Evolutionary conservation across 2,113 vertebrate species (phyloP).

Genomic region (Cryptomyrus ogoouensis): DNA sequence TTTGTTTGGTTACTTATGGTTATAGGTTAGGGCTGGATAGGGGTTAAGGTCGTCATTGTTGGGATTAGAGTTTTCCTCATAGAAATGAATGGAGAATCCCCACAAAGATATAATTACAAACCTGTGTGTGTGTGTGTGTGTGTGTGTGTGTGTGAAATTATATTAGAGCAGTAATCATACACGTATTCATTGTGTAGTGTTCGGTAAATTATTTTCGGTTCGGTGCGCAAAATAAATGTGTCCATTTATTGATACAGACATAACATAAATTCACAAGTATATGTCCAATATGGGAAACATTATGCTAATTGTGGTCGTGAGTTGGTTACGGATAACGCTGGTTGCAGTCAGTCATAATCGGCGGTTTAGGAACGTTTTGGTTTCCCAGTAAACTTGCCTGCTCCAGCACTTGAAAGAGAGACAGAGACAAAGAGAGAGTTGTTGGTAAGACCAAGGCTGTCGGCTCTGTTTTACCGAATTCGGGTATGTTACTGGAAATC

Average conservation of each 20-base stretch:
- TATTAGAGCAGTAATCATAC: not conserved
- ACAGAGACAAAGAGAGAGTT: not conserved
- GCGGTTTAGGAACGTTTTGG: not conserved
- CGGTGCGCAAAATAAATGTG: not conserved
- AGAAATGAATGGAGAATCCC: too few relatives aligned
- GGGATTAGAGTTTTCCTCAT: too few relatives aligned
- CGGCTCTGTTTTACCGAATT: not conserved
- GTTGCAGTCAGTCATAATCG: not conserved
- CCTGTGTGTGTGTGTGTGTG: not conserved
- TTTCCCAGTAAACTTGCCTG: not conserved
- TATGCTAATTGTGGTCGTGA: not conserved
- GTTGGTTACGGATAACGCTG: not conserved
- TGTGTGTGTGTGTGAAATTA: not conserved
- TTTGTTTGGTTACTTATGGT: too few relatives aligned
- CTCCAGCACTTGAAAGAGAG: not conserved
- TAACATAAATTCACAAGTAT: not conserved
- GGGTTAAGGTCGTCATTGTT: too few relatives aligned
- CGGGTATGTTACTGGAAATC: not conserved
- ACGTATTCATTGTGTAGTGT: not conserved
- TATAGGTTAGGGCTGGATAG: too few relatives aligned
- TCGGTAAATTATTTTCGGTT: not conserved
- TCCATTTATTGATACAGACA: not conserved
- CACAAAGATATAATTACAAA: not conserved
- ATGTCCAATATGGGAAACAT: not conserved
- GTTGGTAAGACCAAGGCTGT: not conserved